Percentiles rank a stretch among this genome's conserved stretches.
phyloP scores from a whole-genome alignment of 2,888 invertebrate species.

The Cataglyphis rosenhaueri region DNA sequence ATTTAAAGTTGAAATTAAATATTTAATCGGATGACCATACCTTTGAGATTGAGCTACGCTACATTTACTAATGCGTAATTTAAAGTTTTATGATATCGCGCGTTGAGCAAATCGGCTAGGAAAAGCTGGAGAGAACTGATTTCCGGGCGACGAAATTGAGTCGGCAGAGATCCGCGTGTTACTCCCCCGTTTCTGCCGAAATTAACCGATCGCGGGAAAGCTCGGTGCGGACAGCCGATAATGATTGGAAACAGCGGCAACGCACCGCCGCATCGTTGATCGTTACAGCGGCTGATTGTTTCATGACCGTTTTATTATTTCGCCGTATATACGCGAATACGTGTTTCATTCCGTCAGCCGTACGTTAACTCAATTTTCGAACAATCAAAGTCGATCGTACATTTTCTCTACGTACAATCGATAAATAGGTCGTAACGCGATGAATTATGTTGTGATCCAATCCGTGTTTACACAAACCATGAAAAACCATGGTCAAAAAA shows the following conservation, averaged over 20 bases:
- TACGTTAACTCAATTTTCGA: slow-evolving; percentile 72
- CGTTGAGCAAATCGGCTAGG: slow-evolving; percentile 6
- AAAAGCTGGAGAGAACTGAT: slow-evolving; percentile 56
- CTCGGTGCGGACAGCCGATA: slow-evolving; percentile 70
- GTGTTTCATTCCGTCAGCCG: slow-evolving; percentile 37
- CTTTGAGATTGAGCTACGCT: slow-evolving; percentile 29
- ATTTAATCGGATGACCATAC: slow-evolving; percentile 30
- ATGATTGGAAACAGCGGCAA: slow-evolving; percentile 71
- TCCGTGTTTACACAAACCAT: background rate
- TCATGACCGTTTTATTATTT: slow-evolving; percentile 74
- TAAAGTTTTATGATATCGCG: slow-evolving; percentile 55
- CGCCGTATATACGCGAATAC: slow-evolving; percentile 49
- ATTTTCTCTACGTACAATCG: slow-evolving; percentile 48
- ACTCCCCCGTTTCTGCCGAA: slow-evolving; percentile 59
- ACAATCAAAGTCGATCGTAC: slow-evolving; percentile 70
- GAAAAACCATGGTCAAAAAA: background rate
- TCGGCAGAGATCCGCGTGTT: slow-evolving; percentile 58
- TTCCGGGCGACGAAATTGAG: slow-evolving; percentile 61
- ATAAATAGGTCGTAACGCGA: slow-evolving; percentile 53
- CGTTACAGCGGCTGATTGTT: slow-evolving; percentile 71
- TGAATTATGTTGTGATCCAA: slow-evolving; percentile 36
- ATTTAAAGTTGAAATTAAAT: slow-evolving; percentile 36
- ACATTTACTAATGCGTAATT: slow-evolving; percentile 48
- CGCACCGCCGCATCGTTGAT: slow-evolving; percentile 66
- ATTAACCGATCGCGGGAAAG: slow-evolving; percentile 68